Base-by-base conservation (phyloP, 2,888 invertebrate species). In the Ormyrus labotus region DNA sequence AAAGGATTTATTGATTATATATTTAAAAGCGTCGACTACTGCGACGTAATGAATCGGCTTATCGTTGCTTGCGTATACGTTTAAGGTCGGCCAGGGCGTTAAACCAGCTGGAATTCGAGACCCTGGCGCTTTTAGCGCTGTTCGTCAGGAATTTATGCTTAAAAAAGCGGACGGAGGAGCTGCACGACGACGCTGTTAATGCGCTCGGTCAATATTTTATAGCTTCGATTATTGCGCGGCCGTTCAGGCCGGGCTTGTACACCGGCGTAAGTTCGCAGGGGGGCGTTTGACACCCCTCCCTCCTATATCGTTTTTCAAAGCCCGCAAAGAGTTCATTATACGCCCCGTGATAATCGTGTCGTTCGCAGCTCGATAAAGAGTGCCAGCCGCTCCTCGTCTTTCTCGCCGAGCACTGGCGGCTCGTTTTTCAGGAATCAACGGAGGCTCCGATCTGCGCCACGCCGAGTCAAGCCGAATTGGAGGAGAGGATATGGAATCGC, bases 211-310 rank as follows among this genome's bases (percentile, higher is more conserved):
- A 72, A 10, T 79, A 79, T 51, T 79, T 79, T 11, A 69, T 65
- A 45, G 58, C 70, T 0, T 69, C 81, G 47, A 69, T 81, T 50
- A 71, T 63, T 34, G 58, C 53, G 0, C 48, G 81, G 55, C 81
- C 81, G 5, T 81, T 60, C 70, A 78, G 81, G 5, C 81, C 81
- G 7, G 81, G 81, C 3, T 60, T 82, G 0, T 60, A 34, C 48
- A 79, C 79, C 1, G 11, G 47, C 9, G 79, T 76, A 5, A 75
- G 53, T 60, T 34, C 34, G 34, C 3, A 13, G 13, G 3, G 34
- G 34, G 34, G 34, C 0, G 34, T 0, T 2, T 4, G 34, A 34
- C 34, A 34, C 3, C 34, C 34, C 4, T 0, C 34, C 9, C 6
- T 55, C 47, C 19, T 53, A 50, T 53, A 50, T 3, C 13, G 6